phyloP scores from a whole-genome alignment of 2,113 vertebrate species.

The Antennarius striatus region DNA sequence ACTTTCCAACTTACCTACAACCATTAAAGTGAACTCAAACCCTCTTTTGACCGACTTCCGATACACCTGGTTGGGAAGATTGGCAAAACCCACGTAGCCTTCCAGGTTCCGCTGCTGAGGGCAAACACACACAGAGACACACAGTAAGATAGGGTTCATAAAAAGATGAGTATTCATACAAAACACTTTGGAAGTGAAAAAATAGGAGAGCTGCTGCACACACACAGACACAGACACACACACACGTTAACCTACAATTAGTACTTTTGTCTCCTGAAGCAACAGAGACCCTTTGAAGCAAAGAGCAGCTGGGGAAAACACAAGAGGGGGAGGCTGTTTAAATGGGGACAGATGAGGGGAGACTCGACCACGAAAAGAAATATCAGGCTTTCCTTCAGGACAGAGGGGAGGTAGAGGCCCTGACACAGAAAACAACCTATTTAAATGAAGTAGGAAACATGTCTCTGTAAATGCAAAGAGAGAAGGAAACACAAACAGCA shows the following conservation, averaged over 20 bases:
- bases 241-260: background rate
- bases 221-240: too few species aligned
- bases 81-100: conserved; percentile 83
- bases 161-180: background rate
- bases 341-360: too few species aligned
- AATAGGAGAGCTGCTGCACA: too few species aligned
- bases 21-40: conserved; percentile 84
- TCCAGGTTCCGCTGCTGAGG: conserved; percentile 82
- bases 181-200: background rate
- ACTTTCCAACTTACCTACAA: conserved; percentile 78
- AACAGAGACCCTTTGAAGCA: background rate
- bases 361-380: too few species aligned
- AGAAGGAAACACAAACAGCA: too few species aligned
- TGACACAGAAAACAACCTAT: too few species aligned
- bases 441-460: too few species aligned
- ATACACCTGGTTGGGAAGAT: conserved; percentile 84
- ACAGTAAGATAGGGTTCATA: background rate
- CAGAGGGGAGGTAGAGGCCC: too few species aligned
- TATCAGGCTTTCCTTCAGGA: too few species aligned
- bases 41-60: conserved; percentile 84
- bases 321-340: background rate
- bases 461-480: too few species aligned
- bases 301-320: background rate
- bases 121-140: conserved; percentile 38
- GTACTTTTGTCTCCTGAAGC: too few species aligned